phyloP scores from a whole-genome alignment of 2,888 invertebrate genomes.

The Cheilosia scutellata region DNA sequence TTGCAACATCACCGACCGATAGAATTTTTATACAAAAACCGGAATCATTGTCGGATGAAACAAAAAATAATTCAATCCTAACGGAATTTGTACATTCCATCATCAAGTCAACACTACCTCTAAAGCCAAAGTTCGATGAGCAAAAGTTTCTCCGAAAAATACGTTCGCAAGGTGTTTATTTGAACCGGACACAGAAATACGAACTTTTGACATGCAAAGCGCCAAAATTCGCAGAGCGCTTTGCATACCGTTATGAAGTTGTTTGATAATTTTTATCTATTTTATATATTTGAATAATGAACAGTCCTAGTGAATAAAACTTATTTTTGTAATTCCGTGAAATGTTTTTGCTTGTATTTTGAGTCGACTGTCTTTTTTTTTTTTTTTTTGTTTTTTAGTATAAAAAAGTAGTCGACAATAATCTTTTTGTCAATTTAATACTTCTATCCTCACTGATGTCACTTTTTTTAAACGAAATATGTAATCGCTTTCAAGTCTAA shows the following conservation, averaged over 20 bases:
- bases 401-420: too few species aligned
- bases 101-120: conserved; percentile 85
- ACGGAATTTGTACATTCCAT: conserved; percentile 87
- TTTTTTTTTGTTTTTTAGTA: too few species aligned
- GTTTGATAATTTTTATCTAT: conserved; percentile 21
- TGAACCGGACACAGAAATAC: conserved; percentile 87
- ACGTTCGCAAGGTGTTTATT: conserved; percentile 86
- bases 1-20: neutral
- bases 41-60: conserved; percentile 11
- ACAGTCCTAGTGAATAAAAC: conserved; percentile 6
- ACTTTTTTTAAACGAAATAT: too few species aligned
- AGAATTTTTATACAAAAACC: conserved; percentile 29
- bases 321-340: conserved; percentile 25
- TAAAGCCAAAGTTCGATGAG: conserved; percentile 87
- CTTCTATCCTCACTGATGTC: too few species aligned
- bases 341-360: neutral
- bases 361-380: too few species aligned
- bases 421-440: too few species aligned
- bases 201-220: conserved; percentile 91
- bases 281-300: neutral
- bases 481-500: too few species aligned
- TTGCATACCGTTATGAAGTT: conserved; percentile 80
- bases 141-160: conserved; percentile 90
- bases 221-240: conserved; percentile 85
- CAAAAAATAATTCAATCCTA: conserved; percentile 83